Base-by-base conservation (phyloP, 2,797 vertebrate genomes). In the Vireo griseus region DNA sequence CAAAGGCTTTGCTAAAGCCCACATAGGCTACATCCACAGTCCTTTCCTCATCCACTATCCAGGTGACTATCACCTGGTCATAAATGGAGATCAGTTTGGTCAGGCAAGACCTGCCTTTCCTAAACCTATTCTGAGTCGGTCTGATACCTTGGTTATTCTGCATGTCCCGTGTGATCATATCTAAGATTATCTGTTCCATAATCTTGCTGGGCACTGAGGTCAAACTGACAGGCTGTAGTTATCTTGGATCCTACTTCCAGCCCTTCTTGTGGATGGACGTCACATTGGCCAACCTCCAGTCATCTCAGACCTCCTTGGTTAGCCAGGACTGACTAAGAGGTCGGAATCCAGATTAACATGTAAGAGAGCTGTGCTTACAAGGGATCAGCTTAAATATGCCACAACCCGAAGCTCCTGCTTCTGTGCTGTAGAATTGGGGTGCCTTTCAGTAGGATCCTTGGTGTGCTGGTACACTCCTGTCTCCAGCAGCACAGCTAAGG, bases 361-460 rank as follows among this genome's bases (percentile, higher is more conserved):
- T 44, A 50, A 74, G 16, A n/a, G 29, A 78, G 16, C 37, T 55
- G 22, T 67, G 61, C 35, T 42, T 69, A 35, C 1, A 67, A 51
- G 42, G 18, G 11, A 54, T 13, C 22, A 22, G 24, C 19, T 80
- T 69, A 73, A 40, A 37, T 58, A 28, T 29, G 16, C 25, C 37
- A 37, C 67, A 78, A 65, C 4, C 17, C 4, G 6, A 13, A 92
- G 8, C 13, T 65, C 16, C 29, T 89, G 25, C 40, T n/a, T 15
- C 3, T 11, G 13, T 2, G 0, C 22, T 33, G 0, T 29, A n/a
- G 28, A 21, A 39, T 28, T 35, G 8, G 33, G 6, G 20, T 58
- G 8, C 3, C 0, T 63, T 57, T 57, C 44, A n/a, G 18, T 9
- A 35, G 58, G 39, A 78, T 29, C 11, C 35, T 63, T 35, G 25